Evolutionary conservation across 2,113 vertebrate species (phyloP), one percentile per base, ranked within the genome.

Genomic region (Ceyx margarethae): DNA sequence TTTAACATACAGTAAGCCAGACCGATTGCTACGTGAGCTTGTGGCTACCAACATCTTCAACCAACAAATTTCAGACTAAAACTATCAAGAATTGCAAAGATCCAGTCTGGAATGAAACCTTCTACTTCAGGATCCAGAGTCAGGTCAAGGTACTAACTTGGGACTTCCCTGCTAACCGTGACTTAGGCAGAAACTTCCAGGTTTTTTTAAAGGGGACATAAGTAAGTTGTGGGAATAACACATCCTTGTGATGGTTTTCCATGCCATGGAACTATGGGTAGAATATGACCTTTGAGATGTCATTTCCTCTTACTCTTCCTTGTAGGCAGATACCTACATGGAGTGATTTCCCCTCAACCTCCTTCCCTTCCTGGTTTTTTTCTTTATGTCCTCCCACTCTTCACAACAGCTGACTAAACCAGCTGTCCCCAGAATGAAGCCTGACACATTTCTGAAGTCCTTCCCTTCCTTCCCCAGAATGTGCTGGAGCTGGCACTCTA

Each of bases 91-190:
- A 98, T 33, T 97, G 82, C 54, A 96, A 95, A 90, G 96, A 97
- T 61, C 98, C 98, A 14, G 96, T 97, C 56, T 99, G 98, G 98
- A 98, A 99, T 13, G 98, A 99, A 94, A 98, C 93, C 11, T 99
- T 99, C 92, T 95, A 84, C 69, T 99, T 98, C 91, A 97, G 97
- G 77, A 95, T 98, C 72, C 97, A 97, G 79, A 96, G 94, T 82
- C 96, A 96, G 65, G 97, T 98, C 54, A 99, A 99, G 98, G 98
- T 99, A 97, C 83, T 92, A 43, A 81, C 28, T 42, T 73, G 23
- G 14, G 42, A 66, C 18, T 81, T 87, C 26, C 6, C 15, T 56
- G 42, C 18, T 68, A 42, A 40, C n/a, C 23, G 2, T 46, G 28
- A 83, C 22, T 14, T 28, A 72, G 5, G 12, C 26, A 57, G 13